Conservation (phyloP, 2,797 vertebrate species). For the Miichthys miiuy region DNA sequence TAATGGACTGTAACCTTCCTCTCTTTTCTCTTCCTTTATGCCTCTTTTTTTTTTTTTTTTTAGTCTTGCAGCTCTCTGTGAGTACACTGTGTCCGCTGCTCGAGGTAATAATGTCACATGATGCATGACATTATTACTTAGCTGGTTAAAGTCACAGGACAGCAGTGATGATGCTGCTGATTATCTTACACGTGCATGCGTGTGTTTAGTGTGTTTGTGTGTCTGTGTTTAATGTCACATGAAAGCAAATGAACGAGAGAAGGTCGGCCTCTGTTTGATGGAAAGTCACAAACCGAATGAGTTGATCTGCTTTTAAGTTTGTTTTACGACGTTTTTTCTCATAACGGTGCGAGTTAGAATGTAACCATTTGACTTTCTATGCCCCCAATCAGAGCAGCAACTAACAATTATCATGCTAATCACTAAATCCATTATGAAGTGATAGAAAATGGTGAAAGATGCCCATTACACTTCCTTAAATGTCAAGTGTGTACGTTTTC, state of each 20-base stretch:
- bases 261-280: neutral
- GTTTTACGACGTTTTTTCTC: too few species aligned
- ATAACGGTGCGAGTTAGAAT: neutral
- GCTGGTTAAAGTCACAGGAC: constrained; percentile 78
- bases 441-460: neutral
- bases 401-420: neutral
- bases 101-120: constrained; percentile 71
- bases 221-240: constrained; percentile 14
- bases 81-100: constrained; percentile 47
- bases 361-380: neutral
- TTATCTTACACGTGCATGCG: constrained; percentile 62
- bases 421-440: neutral
- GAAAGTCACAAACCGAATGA: neutral
- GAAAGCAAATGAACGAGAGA: constrained; percentile 3
- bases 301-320: neutral
- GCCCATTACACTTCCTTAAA: too few species aligned
- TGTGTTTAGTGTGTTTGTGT: neutral
- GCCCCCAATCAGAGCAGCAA: neutral
- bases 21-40: constrained; percentile 17
- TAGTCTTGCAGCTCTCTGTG: constrained; percentile 53
- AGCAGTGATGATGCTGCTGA: constrained; percentile 55
- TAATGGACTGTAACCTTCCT: constrained; percentile 1
- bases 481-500: too few species aligned
- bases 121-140: constrained; percentile 67
- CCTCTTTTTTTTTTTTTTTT: constrained; percentile 1